These are phyloP conservation scores for Metopolophium dirhodum DNA, from an alignment of 1,140 invertebrate genomes.

Conservation along the genomic window DNA sequence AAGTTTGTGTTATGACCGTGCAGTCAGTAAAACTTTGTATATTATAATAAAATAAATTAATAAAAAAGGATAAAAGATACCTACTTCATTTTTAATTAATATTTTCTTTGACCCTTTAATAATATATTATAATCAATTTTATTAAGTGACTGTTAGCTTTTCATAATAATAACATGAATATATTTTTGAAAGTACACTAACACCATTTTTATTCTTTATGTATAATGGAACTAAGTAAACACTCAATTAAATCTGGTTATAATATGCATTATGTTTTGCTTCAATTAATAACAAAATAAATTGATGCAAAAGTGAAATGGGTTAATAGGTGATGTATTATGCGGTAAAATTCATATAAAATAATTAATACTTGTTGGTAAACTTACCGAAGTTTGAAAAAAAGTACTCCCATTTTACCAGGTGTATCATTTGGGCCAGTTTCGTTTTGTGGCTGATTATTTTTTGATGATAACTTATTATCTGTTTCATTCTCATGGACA, in stretches of 20 bases:
- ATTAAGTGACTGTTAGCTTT: neutral
- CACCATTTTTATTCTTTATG: neutral
- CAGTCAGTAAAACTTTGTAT: neutral
- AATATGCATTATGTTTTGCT: neutral
- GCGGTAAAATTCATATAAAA: neutral
- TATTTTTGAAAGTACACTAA: neutral
- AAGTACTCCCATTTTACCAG: conserved; percentile 42
- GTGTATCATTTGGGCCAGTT: conserved; percentile 24
- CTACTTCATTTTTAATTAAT: neutral
- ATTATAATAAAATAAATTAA: neutral
- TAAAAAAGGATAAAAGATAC: neutral
- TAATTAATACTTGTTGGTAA: neutral
- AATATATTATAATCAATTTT: neutral
- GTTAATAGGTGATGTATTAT: neutral
- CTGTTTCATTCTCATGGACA: conserved; percentile 47
- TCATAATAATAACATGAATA: neutral
- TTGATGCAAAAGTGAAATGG: neutral
- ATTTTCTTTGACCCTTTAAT: neutral
- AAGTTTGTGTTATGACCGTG: neutral
- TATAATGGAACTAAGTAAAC: neutral
- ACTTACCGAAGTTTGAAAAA: conserved; percentile 50
- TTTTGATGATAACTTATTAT: conserved; percentile 46
- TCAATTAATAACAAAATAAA: neutral
- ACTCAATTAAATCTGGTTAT: neutral
- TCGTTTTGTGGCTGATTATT: conserved; percentile 13